Evolutionary conservation across 2,797 vertebrate genomes (phyloP), one percentile per base, ranked within the genome.

Genomic region (Rhabdomys pumilio): DNA sequence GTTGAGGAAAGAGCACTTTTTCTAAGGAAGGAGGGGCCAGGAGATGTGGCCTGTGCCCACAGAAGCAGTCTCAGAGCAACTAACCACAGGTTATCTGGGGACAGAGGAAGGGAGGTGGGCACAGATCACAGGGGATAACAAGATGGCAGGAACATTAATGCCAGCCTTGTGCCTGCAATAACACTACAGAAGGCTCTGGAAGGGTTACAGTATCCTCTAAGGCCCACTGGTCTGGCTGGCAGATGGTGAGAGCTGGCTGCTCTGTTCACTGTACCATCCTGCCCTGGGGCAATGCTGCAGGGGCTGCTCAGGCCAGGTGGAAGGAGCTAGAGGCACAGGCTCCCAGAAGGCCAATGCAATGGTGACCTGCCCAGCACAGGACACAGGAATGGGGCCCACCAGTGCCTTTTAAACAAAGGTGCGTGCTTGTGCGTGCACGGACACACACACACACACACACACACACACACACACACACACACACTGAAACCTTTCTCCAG

Each of bases 401-500:
- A 61, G 76, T 12, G 10, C 10, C 31, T 47, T 34, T 53, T 72
- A 72, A 38, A 38, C 34, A n/a, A 69, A 69, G 34, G 65, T 6
- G 2, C 10, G 3, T 9, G 31, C 29, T 1, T 31, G 61, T 1
- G 6, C 57, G 26, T 7, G 15, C 24, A 22, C 11, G 12, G 11
- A 22, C 57, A 59, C 19, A 22, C 57, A 59, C 61, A 63, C 24
- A 29, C 59, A 63, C 13, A 69, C 59, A 41, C 12, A 73, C 61
- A 63, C 61, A 26, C 24, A 63, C 61, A 63, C 61, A 63, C 63
- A 29, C 26, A 26, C 59, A 55, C 53, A 55, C 53, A 55, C 53
- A 59, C 10, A 86, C 57, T 75, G 82, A 57, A 89, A 85, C 3
- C n/a, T 91, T 93, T 94, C 90, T 95, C 88, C 34, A 95, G 61